These are phyloP conservation scores for Pandion haliaetus DNA, from an alignment of 2,113 vertebrate genomes.

Conservation along the genomic window DNA sequence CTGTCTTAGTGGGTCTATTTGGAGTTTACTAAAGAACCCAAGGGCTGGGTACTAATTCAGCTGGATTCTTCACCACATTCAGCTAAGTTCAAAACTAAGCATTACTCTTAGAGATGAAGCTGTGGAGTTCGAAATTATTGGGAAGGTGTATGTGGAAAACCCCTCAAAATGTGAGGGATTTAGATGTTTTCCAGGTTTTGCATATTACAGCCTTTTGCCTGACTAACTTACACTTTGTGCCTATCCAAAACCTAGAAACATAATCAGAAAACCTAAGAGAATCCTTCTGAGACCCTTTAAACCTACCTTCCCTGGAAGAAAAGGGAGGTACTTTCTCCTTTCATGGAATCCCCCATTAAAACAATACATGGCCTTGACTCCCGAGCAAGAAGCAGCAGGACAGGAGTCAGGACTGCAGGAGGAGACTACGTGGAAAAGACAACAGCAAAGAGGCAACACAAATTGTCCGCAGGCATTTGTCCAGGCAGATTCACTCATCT, in stretches of 20 bases:
- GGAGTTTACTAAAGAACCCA: neutral
- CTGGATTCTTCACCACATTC: neutral
- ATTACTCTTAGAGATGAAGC: neutral
- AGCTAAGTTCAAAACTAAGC: neutral
- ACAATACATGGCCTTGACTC: neutral
- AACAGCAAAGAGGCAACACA: neutral
- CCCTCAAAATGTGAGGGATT: neutral
- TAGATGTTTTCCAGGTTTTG: neutral
- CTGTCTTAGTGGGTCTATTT: neutral
- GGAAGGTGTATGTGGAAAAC: neutral
- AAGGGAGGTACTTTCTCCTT: neutral
- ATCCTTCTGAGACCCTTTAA: neutral
- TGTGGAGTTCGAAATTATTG: neutral
- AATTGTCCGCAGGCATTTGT: neutral
- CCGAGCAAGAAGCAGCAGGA: neutral
- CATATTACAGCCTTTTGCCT: neutral
- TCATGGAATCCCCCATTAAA: neutral
- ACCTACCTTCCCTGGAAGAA: neutral
- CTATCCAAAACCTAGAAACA: neutral
- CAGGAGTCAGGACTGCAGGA: neutral
- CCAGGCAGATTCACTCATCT: neutral
- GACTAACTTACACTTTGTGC: neutral
- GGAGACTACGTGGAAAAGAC: neutral
- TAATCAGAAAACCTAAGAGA: neutral
- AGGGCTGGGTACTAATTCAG: neutral